Evolutionary conservation across 2,888 invertebrate genomes (phyloP), one percentile per base, ranked within the genome.

Genomic region (Seira musarum): DNA sequence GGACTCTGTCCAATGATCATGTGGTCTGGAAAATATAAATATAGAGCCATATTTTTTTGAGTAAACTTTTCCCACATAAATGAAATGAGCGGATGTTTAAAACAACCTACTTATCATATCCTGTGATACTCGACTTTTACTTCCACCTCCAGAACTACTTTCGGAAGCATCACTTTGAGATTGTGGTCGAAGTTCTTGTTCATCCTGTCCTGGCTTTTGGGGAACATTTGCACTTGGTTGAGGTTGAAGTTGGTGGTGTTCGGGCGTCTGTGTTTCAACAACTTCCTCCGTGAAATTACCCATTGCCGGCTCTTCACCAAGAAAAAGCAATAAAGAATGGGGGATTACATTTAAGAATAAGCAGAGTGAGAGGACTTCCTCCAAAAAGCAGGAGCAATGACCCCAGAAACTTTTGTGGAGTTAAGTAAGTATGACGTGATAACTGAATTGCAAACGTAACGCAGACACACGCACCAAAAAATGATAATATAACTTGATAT

Each of bases 1-100:
- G 85, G 84, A 25, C 81, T 80, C 65, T 84, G 85, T 57, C 83
- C 85, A 69, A 85, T 82, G 25, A 80, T 69, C 74, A 80, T 80
- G 30, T 80, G 80, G 69, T 80, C 80, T 80, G 53, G 40, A 78
- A 73, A 53, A 46, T 40, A 71, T 57, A n/a, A 57, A 24, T 68
- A n/a, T 79, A 79, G 73, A 79, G 72, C 79, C 72, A 79, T 77
- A 71, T n/a, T n/a, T n/a, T n/a, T 40, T 40, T 40, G 13, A 40
- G 13, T 40, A 40, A 6, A 13, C 13, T 57, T 17, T 15, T n/a
- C 17, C 57, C n/a, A 57, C 3, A 57, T 13, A 57, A 57, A n/a
- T 57, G 5, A 15, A 57, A 13, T 5, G n/a, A 57, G n/a, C 60
- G 24, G 6, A 40, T 8, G 13, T 13, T 40, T 40, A 13, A 13